Evolutionary conservation across 2,888 invertebrate genomes (phyloP).

Genomic region (Glyphotaelius pellucidus): DNA sequence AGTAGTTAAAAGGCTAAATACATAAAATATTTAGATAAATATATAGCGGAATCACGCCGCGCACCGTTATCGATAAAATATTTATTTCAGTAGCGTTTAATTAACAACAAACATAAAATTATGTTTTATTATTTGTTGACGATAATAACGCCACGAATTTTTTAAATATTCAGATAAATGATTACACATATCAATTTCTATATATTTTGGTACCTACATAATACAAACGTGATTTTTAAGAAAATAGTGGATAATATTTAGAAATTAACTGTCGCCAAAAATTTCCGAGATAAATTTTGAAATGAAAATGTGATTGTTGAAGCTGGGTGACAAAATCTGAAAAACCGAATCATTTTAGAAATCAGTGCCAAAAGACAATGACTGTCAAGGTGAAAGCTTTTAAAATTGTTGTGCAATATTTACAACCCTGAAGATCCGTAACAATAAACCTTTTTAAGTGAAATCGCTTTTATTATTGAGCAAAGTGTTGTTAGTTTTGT

Average conservation of each 20-base stretch:
- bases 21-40: neutral
- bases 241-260: no score
- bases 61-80: neutral
- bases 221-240: neutral
- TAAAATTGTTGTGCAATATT: slow-evolving; percentile 15
- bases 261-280: no score
- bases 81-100: neutral
- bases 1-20: neutral
- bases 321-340: neutral
- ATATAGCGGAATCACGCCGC: neutral
- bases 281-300: no score
- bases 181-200: neutral
- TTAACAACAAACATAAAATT: neutral
- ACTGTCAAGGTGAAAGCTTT: slow-evolving; percentile 8
- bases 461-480: neutral
- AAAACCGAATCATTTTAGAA: neutral
- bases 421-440: slow-evolving; percentile 18
- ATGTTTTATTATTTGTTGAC: neutral
- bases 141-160: neutral
- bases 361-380: neutral
- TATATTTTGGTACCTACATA: no score
- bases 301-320: no score
- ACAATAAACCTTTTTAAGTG: slow-evolving; percentile 36
- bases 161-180: neutral
- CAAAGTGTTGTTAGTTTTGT: no score